Evolutionary conservation across 2,113 vertebrate species (phyloP), one percentile per base, ranked within the genome.

Genomic region (Rhizomys pruinosus): DNA sequence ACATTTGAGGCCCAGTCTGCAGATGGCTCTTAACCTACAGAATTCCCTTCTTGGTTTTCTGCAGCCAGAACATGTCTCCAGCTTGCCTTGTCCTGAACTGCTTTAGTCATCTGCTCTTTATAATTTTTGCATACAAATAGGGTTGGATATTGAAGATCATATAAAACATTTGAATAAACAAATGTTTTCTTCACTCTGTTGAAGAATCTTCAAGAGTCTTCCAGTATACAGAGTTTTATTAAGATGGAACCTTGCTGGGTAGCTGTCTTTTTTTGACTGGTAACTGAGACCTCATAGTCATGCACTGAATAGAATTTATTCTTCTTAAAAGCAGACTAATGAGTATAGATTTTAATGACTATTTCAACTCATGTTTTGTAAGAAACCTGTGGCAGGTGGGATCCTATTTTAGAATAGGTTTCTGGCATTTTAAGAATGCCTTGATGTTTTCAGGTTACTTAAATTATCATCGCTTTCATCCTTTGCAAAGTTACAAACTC

Each of bases 381-480:
- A 44, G 7, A 92, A 79, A 76, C 8, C 1, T 39, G 6, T 76
- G 61, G 8, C n/a, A 13, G 3, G n/a, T 85, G 39, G 55, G 22
- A 64, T 47, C 7, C 1, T 87, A 8, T 80, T 89, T 89, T 93
- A 72, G 72, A 89, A 2, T 61, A 55, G 17, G 15, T 15, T 92
- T 44, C 7, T 73, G 79, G 73, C 29, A 90, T 84, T 44, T 92
- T 68, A 92, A 80, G 25, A 90, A 47, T 87, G 42, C 55, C 17
- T 9, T 90, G 27, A 81, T n/a, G 71, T 76, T 10, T 20, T 78
- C 29, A 77, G 61, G 25, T 19, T 87, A 44, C 5, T 84, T 74
- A 63, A 92, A 73, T 87, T 16, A 64, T 27, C 25, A 72, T 84
- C 39, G 79, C 2, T 85, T 87, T 22, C 7, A 85, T 84, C 1